Conservation (phyloP, 2,888 invertebrate genomes). For the Andrena praecox region DNA sequence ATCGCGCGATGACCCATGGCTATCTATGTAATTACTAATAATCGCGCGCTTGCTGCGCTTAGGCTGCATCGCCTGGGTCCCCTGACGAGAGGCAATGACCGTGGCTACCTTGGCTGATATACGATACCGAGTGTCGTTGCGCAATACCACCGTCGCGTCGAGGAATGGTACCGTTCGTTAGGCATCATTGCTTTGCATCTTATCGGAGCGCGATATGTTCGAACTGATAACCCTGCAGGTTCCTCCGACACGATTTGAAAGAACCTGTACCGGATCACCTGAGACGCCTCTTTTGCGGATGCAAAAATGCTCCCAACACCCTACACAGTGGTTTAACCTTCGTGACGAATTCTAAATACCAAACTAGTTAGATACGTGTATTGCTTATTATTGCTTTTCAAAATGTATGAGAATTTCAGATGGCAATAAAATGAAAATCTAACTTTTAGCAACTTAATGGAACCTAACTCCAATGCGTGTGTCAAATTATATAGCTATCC, state of each 20-base stretch:
- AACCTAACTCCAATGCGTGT: too few relatives aligned
- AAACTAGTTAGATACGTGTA: too few relatives aligned
- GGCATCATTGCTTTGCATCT: slow-evolving; percentile 1
- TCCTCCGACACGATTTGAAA: not conserved
- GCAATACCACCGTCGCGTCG: slow-evolving; percentile 11
- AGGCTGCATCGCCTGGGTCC: not conserved
- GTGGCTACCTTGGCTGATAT: slow-evolving; percentile 20
- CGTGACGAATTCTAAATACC: too few relatives aligned
- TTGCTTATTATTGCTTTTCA: too few relatives aligned
- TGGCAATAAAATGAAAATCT: too few relatives aligned
- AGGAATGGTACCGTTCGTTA: slow-evolving; percentile 1
- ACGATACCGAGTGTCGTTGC: slow-evolving; percentile 16
- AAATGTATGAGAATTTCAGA: too few relatives aligned
- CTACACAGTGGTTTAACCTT: too few relatives aligned
- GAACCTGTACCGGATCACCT: not conserved
- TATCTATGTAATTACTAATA: slow-evolving; percentile 50
- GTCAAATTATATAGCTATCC: too few relatives aligned
- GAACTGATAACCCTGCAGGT: not conserved
- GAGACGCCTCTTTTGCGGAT: not conserved
- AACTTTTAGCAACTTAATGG: too few relatives aligned
- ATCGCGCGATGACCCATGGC: slow-evolving; percentile 36
- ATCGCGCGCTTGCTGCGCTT: slow-evolving; percentile 23
- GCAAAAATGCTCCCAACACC: too few relatives aligned
- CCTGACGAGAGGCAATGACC: slow-evolving; percentile 32
- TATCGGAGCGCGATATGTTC: not conserved